Evolutionary conservation across 2,888 invertebrate species (phyloP).

Genomic region (Formica aserva): DNA sequence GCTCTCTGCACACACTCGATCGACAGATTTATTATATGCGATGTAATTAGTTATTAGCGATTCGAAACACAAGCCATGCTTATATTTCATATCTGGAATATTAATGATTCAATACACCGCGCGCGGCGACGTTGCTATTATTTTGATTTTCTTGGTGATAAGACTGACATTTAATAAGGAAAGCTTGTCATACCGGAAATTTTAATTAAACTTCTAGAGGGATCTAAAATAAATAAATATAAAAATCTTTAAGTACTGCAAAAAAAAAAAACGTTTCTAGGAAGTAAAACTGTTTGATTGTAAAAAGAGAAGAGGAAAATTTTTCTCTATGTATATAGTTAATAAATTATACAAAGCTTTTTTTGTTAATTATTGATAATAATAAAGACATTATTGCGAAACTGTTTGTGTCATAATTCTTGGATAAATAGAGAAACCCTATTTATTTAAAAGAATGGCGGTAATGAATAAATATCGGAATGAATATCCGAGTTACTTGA

Average conservation of each 20-base stretch:
- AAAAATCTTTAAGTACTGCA: not conserved
- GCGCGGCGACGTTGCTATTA: not conserved
- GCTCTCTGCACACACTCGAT: not conserved
- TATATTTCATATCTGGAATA: constrained; percentile 40
- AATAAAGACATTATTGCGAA: not conserved
- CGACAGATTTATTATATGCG: constrained; percentile 47
- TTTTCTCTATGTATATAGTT: not conserved
- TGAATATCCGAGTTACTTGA: not conserved
- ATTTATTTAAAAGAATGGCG: not conserved
- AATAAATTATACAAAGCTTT: not conserved
- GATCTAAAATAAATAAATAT: not conserved
- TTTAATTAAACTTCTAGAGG: constrained; percentile 9
- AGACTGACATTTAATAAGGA: not conserved
- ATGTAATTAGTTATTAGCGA: constrained; percentile 34
- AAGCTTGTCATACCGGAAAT: not conserved
- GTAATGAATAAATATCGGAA: not conserved
- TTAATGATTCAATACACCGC: constrained; percentile 40
- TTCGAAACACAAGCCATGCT: constrained; percentile 27
- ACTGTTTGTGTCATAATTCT: not conserved
- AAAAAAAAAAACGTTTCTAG: not conserved
- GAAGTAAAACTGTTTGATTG: not conserved
- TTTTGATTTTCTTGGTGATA: not conserved
- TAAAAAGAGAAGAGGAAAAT: not conserved
- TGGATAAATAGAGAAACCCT: not conserved
- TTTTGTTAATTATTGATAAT: constrained; percentile 1